A percentile compares a stretch with the other conserved stretches of the same genome.
Evolutionary conservation across 2,888 invertebrate species (phyloP).

Genomic region (Drosophila yooni): DNA sequence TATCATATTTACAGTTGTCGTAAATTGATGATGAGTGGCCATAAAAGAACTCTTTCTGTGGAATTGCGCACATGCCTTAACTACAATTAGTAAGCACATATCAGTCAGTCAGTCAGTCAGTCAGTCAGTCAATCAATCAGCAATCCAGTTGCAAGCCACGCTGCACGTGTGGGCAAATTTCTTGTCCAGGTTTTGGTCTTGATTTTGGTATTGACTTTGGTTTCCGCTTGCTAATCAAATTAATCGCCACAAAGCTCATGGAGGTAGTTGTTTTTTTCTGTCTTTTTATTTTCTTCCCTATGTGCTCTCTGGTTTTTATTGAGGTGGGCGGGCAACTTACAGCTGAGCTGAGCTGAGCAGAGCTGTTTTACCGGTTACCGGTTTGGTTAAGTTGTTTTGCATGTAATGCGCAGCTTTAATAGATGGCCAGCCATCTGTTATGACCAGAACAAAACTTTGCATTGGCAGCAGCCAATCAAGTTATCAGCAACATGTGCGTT

Average conservation of each 20-base stretch:
- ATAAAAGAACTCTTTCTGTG: conserved; percentile 1
- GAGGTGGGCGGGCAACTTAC: conserved; percentile 43
- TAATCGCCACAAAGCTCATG: conserved; percentile 51
- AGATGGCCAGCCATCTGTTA: conserved; percentile 43
- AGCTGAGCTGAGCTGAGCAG: conserved; percentile 10
- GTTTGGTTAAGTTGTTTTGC: conserved; percentile 64
- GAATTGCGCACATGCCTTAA: conserved; percentile 3
- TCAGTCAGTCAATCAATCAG: conserved; percentile 11
- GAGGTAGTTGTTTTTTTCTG: conserved; percentile 20
- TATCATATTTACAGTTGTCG: conserved; percentile 9
- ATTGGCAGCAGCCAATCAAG: conserved; percentile 23
- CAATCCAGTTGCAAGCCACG: conserved; percentile 20
- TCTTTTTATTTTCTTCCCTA: conserved; percentile 2
- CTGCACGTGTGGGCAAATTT: conserved; percentile 51
- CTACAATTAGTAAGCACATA: conserved; percentile 41
- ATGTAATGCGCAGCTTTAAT: conserved; percentile 62
- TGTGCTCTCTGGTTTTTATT: conserved; percentile 4
- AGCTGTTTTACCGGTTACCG: conserved; percentile 51
- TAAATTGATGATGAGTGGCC: conserved; percentile 8
- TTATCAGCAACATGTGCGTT: conserved; percentile 35
- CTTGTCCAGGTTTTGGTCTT: conserved; percentile 14
- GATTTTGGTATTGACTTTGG: conserved; percentile 27
- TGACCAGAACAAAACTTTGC: conserved; percentile 39
- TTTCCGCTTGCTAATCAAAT: conserved; percentile 75
- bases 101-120: conserved; percentile 34